Base-by-base conservation (phyloP, 2,113 vertebrate genomes). In the Micronycteris hirsuta region DNA sequence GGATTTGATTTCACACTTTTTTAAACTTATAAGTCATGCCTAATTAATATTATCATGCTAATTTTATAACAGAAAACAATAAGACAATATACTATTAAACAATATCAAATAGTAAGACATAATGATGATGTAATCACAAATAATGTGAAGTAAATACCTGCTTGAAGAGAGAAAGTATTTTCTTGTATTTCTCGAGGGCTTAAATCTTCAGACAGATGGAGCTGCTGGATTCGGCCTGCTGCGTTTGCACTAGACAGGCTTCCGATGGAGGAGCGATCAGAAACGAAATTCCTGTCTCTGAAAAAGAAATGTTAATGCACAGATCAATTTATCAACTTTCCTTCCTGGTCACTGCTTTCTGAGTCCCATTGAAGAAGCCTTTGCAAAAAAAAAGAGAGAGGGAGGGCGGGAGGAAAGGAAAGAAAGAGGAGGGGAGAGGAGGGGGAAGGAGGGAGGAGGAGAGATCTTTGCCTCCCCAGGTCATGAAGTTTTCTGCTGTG, bases 171-270 rank as follows among this genome's bases (percentile, higher is more conserved):
- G 38, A 97, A 92, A 16, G 47, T 98, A 97, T 98, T 99, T 98
- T 99, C 99, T 85, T 98, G 97, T 74, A 98, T 98, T 98, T 99
- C 99, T 76, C 97, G 97, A n/a, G 98, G 98, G 68, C 98, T 99
- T 28, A 98, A 95, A 81, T 99, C 98, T 95, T 99, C 99, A 12
- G 98, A 98, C 68, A 98, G 74, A 36, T 95, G 97, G 94, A 99
- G 97, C 76, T 98, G 97, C 68, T 98, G 98, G 95, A 99, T 98
- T 43, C 98, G 98, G 16, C 98, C 98, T 7, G 98, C 97, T 4
- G 98, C 99, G 0, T 99, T 99, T 17, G 99, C 99, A 90, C 98
- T 99, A 36, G 99, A 99, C 77, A 99, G 98, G 70, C 97, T 98
- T 96, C 98, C 98, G 4, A 98, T 97, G 41, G 99, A 99, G 68